These are phyloP conservation scores for Ianthella basta DNA, from an alignment of 37 sponge, comb jelly and placozoan species.

Conservation along the genomic window DNA sequence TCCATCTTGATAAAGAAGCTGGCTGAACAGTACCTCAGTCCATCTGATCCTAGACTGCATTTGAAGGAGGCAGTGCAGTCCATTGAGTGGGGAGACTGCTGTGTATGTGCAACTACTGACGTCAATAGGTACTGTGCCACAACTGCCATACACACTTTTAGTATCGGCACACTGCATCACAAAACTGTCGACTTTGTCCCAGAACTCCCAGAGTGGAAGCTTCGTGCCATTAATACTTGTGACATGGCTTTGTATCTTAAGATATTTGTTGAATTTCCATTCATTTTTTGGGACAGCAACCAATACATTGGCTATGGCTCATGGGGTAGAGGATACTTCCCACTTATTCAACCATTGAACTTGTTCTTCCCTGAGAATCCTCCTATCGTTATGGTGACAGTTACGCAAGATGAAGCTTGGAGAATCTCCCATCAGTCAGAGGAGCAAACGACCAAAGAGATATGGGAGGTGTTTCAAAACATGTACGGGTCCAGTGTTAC, in stretches of 20 bases:
- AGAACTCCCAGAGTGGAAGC: conserved; percentile 28
- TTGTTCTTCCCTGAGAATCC: conserved; percentile 20
- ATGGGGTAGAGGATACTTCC: conserved; percentile 36
- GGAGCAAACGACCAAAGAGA: conserved; percentile 36
- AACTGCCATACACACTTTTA: conserved; percentile 54
- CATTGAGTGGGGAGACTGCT: conserved; percentile 48
- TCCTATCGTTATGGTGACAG: conserved; percentile 32
- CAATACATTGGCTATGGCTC: conserved; percentile 20
- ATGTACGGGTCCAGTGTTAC: conserved; percentile 37
- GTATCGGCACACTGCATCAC: conserved; percentile 58
- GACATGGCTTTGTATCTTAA: conserved; percentile 37
- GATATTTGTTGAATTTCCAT: conserved; percentile 41
- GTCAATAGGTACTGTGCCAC: conserved; percentile 49
- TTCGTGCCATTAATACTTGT: conserved; percentile 28
- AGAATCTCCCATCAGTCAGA: conserved; percentile 21
- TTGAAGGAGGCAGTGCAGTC: conserved; percentile 35
- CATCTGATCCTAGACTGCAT: conserved; percentile 34
- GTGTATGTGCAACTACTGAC: conserved; percentile 58
- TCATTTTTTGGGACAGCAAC: conserved; percentile 47
- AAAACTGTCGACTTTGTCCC: conserved; percentile 34
- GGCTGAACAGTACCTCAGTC: conserved; percentile 24
- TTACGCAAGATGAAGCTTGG: conserved; percentile 45
- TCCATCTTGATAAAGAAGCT: conserved; percentile 5
- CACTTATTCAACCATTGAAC: conserved; percentile 30
- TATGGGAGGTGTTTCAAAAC: conserved; percentile 42